phyloP scores from a whole-genome alignment of 2,888 invertebrate genomes.

The Lepas anatifera region DNA sequence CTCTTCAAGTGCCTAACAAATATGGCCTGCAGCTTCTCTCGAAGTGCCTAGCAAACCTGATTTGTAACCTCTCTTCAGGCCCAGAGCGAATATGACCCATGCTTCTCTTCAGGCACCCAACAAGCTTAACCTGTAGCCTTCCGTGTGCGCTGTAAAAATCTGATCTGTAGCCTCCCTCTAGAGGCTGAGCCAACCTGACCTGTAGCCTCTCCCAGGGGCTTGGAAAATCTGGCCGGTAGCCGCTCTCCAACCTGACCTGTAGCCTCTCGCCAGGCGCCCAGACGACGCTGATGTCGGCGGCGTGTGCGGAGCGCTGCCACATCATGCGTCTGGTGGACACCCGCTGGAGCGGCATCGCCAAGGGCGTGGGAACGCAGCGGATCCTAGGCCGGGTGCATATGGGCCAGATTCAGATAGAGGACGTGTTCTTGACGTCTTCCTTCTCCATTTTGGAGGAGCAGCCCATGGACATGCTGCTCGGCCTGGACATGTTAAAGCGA shows the following conservation, averaged over 20 bases:
- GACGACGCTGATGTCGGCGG: constrained; percentile 94
- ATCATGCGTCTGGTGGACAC: constrained; percentile 80
- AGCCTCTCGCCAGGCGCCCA: constrained; percentile 72
- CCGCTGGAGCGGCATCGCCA: constrained; percentile 91
- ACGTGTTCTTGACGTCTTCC: constrained; percentile 84
- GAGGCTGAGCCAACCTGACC: no score
- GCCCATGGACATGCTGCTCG: constrained; percentile 96
- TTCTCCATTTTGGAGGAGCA: constrained; percentile 95
- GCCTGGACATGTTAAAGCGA: constrained; percentile 91
- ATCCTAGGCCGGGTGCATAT: constrained; percentile 95
- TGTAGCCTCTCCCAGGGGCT: no score
- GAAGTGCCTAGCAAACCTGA: no score
- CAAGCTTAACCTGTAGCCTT: no score
- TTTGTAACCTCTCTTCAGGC: no score
- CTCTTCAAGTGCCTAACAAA: no score
- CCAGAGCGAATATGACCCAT: constrained; percentile 13
- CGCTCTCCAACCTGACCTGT: no score
- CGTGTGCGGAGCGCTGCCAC: constrained; percentile 87
- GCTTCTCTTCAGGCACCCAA: no score
- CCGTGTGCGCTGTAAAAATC: no score
- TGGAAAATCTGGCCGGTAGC: no score
- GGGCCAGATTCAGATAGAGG: constrained; percentile 92
- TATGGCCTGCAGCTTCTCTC: no score
- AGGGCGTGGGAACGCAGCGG: constrained; percentile 91
- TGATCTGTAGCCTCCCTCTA: no score